Evolutionary conservation across 2,797 vertebrate genomes (phyloP), one percentile per base, ranked within the genome.

Genomic region (Gastrophryne carolinensis): DNA sequence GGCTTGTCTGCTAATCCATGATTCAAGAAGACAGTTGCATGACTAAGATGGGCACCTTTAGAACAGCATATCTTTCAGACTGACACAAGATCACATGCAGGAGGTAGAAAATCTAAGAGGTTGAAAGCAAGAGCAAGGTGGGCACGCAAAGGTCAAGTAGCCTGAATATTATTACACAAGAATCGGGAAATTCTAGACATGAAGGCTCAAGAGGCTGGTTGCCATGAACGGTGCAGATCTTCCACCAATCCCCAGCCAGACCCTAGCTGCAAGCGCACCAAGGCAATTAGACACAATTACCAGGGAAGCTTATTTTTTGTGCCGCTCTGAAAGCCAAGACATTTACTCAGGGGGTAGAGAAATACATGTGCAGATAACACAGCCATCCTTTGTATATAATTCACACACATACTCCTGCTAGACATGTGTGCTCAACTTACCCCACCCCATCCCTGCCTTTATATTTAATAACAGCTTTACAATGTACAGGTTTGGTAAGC

Each of bases 281-380:
- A 73, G 60, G 34, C 54, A 64, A 73, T 73, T 73, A 73, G 34
- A 12, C 6, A 17, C 32, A 53, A 67, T 67, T 52, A 67, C 29
- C 30, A 19, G n/a, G 15, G 30, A 57, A 57, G 29, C 27, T 54
- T 68, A 15, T 54, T 54, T n/a, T 54, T 50, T 39, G 13, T 37
- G 6, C 11, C n/a, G 15, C 32, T 12, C 29, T 7, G 8, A 9
- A 19, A 17, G 47, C 15, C 15, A 52, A 34, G 1, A 21, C 7
- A 19, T 26, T 19, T 13, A 54, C 26, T 54, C n/a, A 8, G 26
- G 23, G 6, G 5, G 26, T 3, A 10, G 5, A 23, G 2, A 30
- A 17, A 34, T 17, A 57, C 64, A 53, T 54, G 64, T 53, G n/a
- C n/a, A 53, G 17, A 17, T 15, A 47, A 23, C 47, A 24, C 27